Conservation (phyloP, 2,113 vertebrate species). For the Oryzias javanicus region DNA sequence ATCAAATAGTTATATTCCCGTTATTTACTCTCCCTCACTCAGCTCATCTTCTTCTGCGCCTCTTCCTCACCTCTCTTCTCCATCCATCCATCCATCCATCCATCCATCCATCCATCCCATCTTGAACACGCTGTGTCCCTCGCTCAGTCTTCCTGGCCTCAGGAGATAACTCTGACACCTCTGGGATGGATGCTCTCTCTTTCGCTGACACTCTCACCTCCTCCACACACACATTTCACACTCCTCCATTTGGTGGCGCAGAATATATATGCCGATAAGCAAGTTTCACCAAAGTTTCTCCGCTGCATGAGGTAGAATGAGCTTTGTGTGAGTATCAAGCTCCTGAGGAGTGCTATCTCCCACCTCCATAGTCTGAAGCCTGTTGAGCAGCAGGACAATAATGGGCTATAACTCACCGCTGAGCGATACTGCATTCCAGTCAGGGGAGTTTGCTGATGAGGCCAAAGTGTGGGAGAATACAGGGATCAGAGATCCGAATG, state of each 20-base stretch:
- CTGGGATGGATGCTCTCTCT: slow-evolving; percentile 51
- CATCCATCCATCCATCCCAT: slow-evolving; percentile 47
- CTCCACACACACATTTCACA: slow-evolving; percentile 14
- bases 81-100: too few species aligned
- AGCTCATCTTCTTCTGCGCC: neutral
- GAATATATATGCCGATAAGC: slow-evolving; percentile 56
- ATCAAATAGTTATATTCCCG: too few species aligned
- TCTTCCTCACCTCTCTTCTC: slow-evolving; percentile 13
- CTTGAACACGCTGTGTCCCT: slow-evolving; percentile 21
- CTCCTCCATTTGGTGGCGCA: slow-evolving; percentile 31
- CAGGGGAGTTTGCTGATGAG: slow-evolving; percentile 34
- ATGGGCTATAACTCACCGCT: slow-evolving; percentile 59
- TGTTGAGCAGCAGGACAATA: slow-evolving; percentile 51
- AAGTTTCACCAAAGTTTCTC: slow-evolving; percentile 32
- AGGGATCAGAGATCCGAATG: too few species aligned
- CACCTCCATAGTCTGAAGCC: slow-evolving; percentile 51
- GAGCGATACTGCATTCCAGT: slow-evolving; percentile 53
- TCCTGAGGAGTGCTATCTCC: slow-evolving; percentile 51
- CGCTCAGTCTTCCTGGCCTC: slow-evolving; percentile 52
- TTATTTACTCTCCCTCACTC: slow-evolving; percentile 1
- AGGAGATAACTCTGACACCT: slow-evolving; percentile 64
- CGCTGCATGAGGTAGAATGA: slow-evolving; percentile 39
- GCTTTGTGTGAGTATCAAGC: slow-evolving; percentile 51
- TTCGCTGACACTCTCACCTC: slow-evolving; percentile 17
- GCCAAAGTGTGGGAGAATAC: slow-evolving; percentile 1